Evolutionary conservation across 1,140 invertebrate genomes (phyloP), one percentile per base, ranked within the genome.

Genomic region (Zaprionus kolodkinae): DNA sequence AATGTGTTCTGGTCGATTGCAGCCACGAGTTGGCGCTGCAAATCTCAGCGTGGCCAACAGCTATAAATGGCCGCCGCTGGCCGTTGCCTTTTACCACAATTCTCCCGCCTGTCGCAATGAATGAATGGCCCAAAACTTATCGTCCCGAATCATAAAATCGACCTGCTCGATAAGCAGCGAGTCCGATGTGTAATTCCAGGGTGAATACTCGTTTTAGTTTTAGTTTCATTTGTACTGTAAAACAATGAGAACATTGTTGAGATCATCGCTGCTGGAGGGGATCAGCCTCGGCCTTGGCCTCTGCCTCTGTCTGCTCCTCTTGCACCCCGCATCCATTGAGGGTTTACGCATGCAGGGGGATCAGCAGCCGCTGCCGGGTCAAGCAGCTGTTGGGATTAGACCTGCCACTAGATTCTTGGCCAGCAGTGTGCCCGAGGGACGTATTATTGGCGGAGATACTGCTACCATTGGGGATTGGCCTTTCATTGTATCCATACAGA

Each of bases 381-480:
- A 81, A 13, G 60, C 64, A 0, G 84, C 80, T 3, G 4, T 36
- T 3, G 21, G 52, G 0, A 45, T 36, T 7, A 55, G 21, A 13
- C 55, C n/a, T 1, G 9, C 7, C 2, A 12, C 11, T 12, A 12
- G 67, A 13, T 6, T 36, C 12, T 6, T 9, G 2, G 3, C 38
- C 17, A 21, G 45, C 17, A 1, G 9, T 4, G 61, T 11, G 0
- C 35, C 36, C 0, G 40, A 87, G 45, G 80, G 80, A 13, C 90
- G 93, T 25, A 78, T 94, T 25, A 73, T 91, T 0, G 93, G 93
- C 7, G 93, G 93, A 1, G 54, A 67, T 13, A 74, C 77, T 9
- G 93, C 93, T 0, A 33, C 73, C 2, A 64, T 75, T 25, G 93
- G 92, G 15, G 74, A 59, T 1, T 93, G 91, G 70, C 93, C 93